phyloP scores from a whole-genome alignment of 1,140 invertebrate genomes.

The Ceratina australensis region DNA sequence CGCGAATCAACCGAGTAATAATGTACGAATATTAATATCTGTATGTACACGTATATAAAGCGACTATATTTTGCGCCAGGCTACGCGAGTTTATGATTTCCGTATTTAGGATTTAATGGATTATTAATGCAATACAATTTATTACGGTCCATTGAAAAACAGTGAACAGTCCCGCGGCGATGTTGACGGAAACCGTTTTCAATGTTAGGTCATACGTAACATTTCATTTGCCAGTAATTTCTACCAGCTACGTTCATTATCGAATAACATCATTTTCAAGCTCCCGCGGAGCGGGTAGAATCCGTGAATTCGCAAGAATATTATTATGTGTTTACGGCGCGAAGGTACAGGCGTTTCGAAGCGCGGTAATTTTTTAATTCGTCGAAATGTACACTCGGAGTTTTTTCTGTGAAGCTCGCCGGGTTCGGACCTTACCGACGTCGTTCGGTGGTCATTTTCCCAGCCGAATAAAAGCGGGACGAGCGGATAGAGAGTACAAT shows the following conservation, averaged over 20 bases:
- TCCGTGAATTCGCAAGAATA: no score
- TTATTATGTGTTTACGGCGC: no score
- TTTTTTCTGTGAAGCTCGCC: not conserved
- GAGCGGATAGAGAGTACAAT: slow-evolving; percentile 1
- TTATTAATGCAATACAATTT: slow-evolving; percentile 23
- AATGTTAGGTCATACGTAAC: not conserved
- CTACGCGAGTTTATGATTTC: slow-evolving; percentile 18
- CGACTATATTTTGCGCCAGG: not conserved
- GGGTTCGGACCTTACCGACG: not conserved
- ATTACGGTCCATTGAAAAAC: slow-evolving; percentile 8
- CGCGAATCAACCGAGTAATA: slow-evolving; percentile 1
- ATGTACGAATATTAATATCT: slow-evolving; percentile 4
- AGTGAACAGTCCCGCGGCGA: not conserved
- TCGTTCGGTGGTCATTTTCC: not conserved
- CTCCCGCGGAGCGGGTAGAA: no score
- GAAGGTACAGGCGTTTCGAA: no score
- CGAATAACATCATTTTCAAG: not conserved
- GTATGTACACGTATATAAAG: no score
- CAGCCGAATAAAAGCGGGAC: slow-evolving; percentile 30
- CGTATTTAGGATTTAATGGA: slow-evolving; percentile 17
- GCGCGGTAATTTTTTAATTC: no score
- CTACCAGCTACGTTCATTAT: not conserved
- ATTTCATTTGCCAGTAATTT: not conserved
- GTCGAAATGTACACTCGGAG: not conserved
- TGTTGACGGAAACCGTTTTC: not conserved